These are phyloP conservation scores for Cordilura impudica DNA, from an alignment of 2,888 invertebrate species.

Conservation along the genomic window DNA sequence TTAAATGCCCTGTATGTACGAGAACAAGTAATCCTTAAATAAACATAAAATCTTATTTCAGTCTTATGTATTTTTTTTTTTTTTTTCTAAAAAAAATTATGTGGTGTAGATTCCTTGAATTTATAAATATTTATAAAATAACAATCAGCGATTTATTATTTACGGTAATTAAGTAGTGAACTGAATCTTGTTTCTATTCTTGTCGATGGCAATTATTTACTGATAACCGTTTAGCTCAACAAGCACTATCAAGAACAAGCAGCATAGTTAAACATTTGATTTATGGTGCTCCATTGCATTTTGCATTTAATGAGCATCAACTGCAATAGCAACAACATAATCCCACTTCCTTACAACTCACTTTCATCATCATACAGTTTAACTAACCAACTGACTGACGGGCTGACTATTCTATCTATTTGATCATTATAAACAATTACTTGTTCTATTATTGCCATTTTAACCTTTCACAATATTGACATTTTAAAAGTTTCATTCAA, in stretches of 20 bases:
- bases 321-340: too few relatives aligned
- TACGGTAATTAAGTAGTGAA: not conserved
- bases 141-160: too few relatives aligned
- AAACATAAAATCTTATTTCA: too few relatives aligned
- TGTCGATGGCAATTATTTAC: not conserved
- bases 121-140: too few relatives aligned
- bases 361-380: not conserved
- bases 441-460: conserved; percentile 28
- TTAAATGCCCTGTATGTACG: too few relatives aligned
- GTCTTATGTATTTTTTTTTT: too few relatives aligned
- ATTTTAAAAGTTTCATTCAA: conserved; percentile 49
- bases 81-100: too few relatives aligned
- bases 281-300: not conserved
- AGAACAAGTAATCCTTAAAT: not conserved
- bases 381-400: not conserved
- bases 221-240: not conserved
- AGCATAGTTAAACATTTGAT: not conserved
- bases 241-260: not conserved
- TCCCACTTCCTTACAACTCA: not conserved
- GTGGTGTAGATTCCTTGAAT: too few relatives aligned
- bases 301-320: not conserved
- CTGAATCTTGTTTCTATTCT: not conserved
- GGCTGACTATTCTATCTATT: not conserved
- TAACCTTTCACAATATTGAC: conserved; percentile 35
- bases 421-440: conserved; percentile 46